Percentiles rank a stretch among this genome's conserved stretches.
phyloP scores from a whole-genome alignment of 2,888 invertebrate genomes.

The Odontomyia ornata region DNA sequence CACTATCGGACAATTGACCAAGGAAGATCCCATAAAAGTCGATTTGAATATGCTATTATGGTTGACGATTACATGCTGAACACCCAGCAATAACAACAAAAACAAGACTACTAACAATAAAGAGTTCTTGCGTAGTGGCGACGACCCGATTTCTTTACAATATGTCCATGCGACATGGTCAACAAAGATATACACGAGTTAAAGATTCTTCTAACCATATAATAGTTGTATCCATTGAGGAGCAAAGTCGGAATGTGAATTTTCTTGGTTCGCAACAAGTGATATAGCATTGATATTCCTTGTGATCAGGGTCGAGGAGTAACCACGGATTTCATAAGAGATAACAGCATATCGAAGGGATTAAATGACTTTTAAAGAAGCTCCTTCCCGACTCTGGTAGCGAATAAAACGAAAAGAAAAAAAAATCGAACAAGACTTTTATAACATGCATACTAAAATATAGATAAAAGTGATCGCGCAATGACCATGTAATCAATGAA shows the following conservation, averaged over 20 bases:
- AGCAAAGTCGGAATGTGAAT: no score
- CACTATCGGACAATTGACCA: constrained; percentile 50
- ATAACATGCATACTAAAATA: constrained; percentile 1
- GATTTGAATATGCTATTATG: constrained; percentile 43
- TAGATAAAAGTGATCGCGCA: constrained; percentile 17
- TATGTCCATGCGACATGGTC: neutral
- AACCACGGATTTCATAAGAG: constrained; percentile 6
- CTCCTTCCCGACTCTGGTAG: neutral
- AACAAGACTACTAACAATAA: neutral
- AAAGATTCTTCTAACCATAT: neutral
- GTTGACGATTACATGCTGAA: neutral
- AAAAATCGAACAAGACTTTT: neutral
- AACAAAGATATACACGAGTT: neutral
- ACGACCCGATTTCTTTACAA: neutral
- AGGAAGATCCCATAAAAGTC: constrained; percentile 33
- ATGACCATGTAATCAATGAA: constrained; percentile 15
- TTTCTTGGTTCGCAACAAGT: neutral
- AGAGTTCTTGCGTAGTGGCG: neutral
- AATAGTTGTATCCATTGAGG: neutral
- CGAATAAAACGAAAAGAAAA: neutral
- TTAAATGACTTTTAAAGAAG: neutral
- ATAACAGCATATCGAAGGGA: neutral
- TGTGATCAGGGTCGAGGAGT: neutral
- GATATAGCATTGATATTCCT: neutral
- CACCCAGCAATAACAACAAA: neutral